Evolutionary conservation across 2,797 vertebrate species (phyloP).

Genomic region (Myotis myotis): DNA sequence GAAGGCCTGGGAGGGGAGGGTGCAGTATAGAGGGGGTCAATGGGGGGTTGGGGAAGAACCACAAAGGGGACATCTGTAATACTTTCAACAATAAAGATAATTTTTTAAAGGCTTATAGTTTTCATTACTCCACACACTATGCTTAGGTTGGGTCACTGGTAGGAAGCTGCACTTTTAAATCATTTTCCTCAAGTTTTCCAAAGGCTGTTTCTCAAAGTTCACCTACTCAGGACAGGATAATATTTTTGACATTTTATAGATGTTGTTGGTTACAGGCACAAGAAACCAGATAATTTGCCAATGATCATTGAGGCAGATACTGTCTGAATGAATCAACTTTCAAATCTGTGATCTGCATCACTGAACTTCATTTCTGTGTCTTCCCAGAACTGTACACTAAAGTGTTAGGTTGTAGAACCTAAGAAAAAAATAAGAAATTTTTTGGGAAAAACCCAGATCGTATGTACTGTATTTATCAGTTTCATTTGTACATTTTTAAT

Average conservation of each 20-base stretch:
- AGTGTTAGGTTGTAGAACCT: background rate
- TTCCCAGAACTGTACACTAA: background rate
- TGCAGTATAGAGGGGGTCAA: no score
- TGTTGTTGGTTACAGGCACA: background rate
- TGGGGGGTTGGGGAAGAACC: no score
- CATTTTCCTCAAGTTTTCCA: background rate
- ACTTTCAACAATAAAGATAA: no score
- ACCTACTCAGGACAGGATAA: background rate
- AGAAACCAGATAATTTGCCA: background rate
- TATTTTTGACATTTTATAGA: background rate
- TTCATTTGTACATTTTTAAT: slow-evolving; percentile 22
- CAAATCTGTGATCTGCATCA: background rate
- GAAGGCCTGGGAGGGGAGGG: no score
- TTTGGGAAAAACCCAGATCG: background rate
- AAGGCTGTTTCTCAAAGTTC: background rate
- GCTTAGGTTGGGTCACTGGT: background rate
- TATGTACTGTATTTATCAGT: background rate
- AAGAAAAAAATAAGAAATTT: background rate
- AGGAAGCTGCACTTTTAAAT: background rate
- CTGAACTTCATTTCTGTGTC: background rate
- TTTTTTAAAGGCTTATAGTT: background rate
- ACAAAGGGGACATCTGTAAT: no score
- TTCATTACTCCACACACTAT: background rate
- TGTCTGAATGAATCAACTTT: background rate
- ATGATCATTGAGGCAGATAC: background rate